Evolutionary conservation across 2,797 vertebrate genomes (phyloP).

Genomic region (Acipenser oxyrinchus): DNA sequence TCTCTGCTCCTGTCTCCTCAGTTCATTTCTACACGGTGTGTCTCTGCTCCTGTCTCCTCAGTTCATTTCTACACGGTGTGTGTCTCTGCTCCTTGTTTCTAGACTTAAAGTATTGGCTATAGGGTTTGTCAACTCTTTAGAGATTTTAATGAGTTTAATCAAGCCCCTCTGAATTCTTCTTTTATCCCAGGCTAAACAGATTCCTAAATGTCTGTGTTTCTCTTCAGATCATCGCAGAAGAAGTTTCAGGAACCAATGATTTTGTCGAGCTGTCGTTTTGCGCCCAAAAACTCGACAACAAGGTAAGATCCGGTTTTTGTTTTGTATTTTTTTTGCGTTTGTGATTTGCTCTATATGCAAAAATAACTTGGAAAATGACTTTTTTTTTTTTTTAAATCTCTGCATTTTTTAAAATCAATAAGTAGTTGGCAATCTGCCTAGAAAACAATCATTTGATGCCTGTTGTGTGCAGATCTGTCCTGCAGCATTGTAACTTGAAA

Average conservation of each 20-base stretch:
- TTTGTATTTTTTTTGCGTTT: no score
- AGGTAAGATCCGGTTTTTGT: conserved; percentile 30
- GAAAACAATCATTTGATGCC: no score
- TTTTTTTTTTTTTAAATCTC: no score
- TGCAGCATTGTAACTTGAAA: no score
- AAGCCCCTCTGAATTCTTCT: not conserved
- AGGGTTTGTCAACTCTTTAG: not conserved
- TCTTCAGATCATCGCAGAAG: conserved; percentile 40
- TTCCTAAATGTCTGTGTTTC: not conserved
- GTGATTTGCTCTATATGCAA: not conserved
- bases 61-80: no score
- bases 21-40: no score
- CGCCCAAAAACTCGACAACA: conserved; percentile 48
- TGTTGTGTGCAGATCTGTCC: no score
- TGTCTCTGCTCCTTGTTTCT: not conserved
- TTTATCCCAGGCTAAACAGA: not conserved
- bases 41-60: no score
- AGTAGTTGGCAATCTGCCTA: no score
- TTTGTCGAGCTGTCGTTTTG: conserved; percentile 47
- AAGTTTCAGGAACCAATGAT: conserved; percentile 47
- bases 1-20: no score
- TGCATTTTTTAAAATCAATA: no score
- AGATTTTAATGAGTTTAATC: not conserved
- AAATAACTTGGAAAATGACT: no score
- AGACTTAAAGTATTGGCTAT: not conserved